phyloP scores from a whole-genome alignment of 2,113 vertebrate genomes.

The Acrocephalus kingi region DNA sequence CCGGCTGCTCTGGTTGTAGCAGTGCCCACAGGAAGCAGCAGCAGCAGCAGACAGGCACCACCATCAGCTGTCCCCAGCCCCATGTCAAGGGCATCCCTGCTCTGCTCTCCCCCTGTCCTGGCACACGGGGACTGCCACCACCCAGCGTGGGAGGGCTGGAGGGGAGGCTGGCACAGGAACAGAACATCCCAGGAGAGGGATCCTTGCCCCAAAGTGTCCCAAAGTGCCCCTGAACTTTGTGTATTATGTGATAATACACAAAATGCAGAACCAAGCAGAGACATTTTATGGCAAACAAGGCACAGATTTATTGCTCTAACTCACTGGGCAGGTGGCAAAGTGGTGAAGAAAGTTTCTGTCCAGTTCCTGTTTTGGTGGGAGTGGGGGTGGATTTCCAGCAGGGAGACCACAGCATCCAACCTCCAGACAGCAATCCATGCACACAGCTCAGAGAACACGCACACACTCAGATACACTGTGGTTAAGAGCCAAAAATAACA shows the following conservation, averaged over 20 bases:
- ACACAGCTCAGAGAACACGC: accelerated
- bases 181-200: accelerated
- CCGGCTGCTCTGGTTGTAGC: accelerated
- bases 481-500: background rate
- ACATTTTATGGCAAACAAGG: accelerated
- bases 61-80: background rate
- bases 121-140: accelerated
- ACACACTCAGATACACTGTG: accelerated
- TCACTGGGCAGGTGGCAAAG: background rate
- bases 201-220: too few species aligned
- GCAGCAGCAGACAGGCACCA: accelerated
- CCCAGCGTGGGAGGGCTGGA: accelerated
- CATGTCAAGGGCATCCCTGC: background rate
- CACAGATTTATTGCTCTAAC: background rate
- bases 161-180: background rate
- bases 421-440: background rate
- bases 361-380: background rate
- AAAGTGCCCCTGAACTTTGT: too few species aligned
- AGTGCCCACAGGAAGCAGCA: background rate
- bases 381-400: background rate
- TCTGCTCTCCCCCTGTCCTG: background rate
- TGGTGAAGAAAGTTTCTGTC: background rate
- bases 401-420: accelerated
- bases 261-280: background rate
- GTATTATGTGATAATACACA: accelerated